Evolutionary conservation across 1,140 invertebrate genomes (phyloP).

Genomic region (Aplysia californica): DNA sequence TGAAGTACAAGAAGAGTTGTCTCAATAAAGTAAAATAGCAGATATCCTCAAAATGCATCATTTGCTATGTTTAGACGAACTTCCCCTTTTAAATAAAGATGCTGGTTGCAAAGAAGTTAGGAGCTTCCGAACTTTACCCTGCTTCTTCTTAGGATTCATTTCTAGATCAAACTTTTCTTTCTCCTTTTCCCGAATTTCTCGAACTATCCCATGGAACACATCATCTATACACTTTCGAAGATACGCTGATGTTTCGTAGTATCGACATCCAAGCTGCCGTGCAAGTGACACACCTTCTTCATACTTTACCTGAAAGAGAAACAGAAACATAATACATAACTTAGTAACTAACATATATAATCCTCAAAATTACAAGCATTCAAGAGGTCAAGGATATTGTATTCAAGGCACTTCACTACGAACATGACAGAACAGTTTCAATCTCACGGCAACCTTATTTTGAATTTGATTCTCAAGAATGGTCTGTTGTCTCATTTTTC

Average conservation of each 20-base stretch:
- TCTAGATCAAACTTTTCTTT: constrained; percentile 35
- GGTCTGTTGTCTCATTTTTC: too few relatives aligned
- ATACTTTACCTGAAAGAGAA: constrained; percentile 72
- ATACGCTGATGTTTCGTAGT: constrained; percentile 62
- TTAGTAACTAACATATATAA: not conserved
- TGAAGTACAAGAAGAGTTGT: too few relatives aligned
- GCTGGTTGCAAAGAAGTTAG: constrained; percentile 14
- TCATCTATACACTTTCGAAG: constrained; percentile 63
- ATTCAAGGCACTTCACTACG: too few relatives aligned
- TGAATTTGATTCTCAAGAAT: too few relatives aligned
- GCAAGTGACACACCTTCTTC: constrained; percentile 75
- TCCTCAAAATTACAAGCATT: too few relatives aligned
- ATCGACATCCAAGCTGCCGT: constrained; percentile 55
- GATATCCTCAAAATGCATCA: too few relatives aligned
- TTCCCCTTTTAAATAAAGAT: too few relatives aligned
- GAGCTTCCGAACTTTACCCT: constrained; percentile 16
- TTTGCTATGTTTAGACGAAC: too few relatives aligned
- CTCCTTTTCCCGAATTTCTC: constrained; percentile 65
- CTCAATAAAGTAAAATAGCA: too few relatives aligned
- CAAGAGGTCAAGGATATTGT: too few relatives aligned
- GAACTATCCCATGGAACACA: constrained; percentile 66
- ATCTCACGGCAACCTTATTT: too few relatives aligned
- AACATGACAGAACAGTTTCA: too few relatives aligned
- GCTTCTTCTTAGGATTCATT: constrained; percentile 15
- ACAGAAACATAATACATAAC: not conserved